Conservation (phyloP, 2,888 invertebrate genomes). For the Malthinus seriepunctatus region DNA sequence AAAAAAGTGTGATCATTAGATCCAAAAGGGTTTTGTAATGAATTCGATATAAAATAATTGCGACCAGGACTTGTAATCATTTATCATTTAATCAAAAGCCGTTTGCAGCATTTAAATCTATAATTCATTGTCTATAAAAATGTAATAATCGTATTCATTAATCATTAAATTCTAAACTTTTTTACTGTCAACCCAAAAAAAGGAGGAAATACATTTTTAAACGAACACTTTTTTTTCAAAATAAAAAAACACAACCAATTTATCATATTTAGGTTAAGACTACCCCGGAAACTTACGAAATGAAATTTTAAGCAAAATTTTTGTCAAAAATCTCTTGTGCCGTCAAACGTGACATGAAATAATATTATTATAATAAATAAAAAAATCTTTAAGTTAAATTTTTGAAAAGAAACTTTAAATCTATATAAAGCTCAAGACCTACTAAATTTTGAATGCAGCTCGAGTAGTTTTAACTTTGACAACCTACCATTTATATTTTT, state of each 20-base stretch:
- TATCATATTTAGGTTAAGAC: constrained; percentile 16
- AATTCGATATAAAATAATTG: constrained; percentile 28
- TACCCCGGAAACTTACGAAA: constrained; percentile 4
- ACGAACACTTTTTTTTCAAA: constrained; percentile 20
- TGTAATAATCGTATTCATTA: constrained; percentile 28
- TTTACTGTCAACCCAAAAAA: constrained; percentile 20
- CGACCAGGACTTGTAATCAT: constrained; percentile 16
- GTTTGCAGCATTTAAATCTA: constrained; percentile 30
- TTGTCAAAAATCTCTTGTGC: constrained; percentile 4
- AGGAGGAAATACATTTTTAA: constrained; percentile 21
- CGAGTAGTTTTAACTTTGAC: too few relatives aligned
- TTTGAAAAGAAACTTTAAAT: too few relatives aligned
- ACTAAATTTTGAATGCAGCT: too few relatives aligned
- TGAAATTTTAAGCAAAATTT: constrained; percentile 3
- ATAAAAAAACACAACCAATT: constrained; percentile 15
- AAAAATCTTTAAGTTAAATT: too few relatives aligned
- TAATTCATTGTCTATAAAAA: constrained; percentile 33
- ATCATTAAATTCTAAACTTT: constrained; percentile 28
- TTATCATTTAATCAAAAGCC: constrained; percentile 30
- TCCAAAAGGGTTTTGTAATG: constrained; percentile 12
- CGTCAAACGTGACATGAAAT: constrained; percentile 2
- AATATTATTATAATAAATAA: background rate
- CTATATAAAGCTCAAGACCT: too few relatives aligned
- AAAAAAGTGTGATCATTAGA: constrained; percentile 19
- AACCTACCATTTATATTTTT: too few relatives aligned